Percentiles rank a stretch among this genome's conserved stretches.
These are phyloP conservation scores for Manduca sexta DNA, from an alignment of 1,140 invertebrate genomes.

Conservation along the genomic window DNA sequence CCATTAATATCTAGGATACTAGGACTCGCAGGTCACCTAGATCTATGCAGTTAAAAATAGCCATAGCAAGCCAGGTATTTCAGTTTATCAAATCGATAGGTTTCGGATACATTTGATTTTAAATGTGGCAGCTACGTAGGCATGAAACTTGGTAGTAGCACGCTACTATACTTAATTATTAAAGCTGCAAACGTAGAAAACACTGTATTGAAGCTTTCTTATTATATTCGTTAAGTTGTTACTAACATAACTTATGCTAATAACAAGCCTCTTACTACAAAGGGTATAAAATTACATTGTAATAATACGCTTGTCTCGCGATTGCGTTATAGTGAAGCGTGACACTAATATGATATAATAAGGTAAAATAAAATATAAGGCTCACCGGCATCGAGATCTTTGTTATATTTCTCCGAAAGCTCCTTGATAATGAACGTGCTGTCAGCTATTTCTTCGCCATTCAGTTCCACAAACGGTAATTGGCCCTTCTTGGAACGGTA, in stretches of 20 bases:
- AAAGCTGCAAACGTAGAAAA: no score
- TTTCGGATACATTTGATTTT: no score
- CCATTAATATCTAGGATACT: constrained; percentile 27
- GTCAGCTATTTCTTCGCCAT: constrained; percentile 94
- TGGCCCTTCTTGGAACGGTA: constrained; percentile 95
- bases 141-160: no score
- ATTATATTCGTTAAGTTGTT: no score
- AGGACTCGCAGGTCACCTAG: constrained; percentile 10
- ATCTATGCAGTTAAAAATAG: not conserved
- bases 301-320: not conserved
- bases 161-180: no score
- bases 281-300: no score
- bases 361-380: no score
- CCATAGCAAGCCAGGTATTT: no score
- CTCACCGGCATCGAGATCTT: constrained; percentile 84
- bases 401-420: constrained; percentile 84
- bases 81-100: no score
- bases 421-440: constrained; percentile 92
- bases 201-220: no score
- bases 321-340: not conserved
- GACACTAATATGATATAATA: not conserved
- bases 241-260: not conserved
- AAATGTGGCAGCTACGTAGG: no score
- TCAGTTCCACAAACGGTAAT: constrained; percentile 93
- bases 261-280: not conserved